Base-by-base conservation (phyloP, 2,113 vertebrate genomes). In the Acanthisitta chloris region DNA sequence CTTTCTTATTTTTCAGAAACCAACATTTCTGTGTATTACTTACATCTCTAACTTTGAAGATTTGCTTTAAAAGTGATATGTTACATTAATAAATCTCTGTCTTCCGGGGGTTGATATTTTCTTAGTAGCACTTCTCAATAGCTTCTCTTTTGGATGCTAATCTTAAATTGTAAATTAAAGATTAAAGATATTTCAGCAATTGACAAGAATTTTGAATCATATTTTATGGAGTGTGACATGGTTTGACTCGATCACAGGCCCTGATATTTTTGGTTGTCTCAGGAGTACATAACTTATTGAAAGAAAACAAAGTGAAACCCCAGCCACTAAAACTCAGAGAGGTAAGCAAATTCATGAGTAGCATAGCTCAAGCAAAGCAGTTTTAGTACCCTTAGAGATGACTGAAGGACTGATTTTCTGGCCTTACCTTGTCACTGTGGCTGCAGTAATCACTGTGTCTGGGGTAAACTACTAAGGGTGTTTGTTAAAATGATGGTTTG, bases 151-250 rank as follows among this genome's bases (percentile, higher is more conserved):
- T 34, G 24, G 20, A 62, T 69, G 57, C 80, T 86, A 86, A 84
- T 61, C 57, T 96, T 67, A 93, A 89, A 74, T 62, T 76, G 52
- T 19, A 88, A 74, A 92, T 81, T 84, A 90, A 94, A 91, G 72
- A 84, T 84, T 66, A 73, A 91, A 85, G 66, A 82, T 93, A 77
- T 77, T 88, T 83, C 52, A 51, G 57, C 36, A 93, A 81, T 42
- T 86, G 85, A 33, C 1, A 6, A 81, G 76, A 88, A 90, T 93
- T 84, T 34, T 49, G 57, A 58, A n/a, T 55, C 14, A 14, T 71
- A n/a, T 59, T 94, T 91, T 94, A 74, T 52, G 81, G 79, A 69
- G 42, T 14, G 18, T 72, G 70, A 62, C 33, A 21, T 62, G 69
- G 80, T 84, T 92, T 93, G 52, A 69, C 48, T 86, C 61, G 48